Percentiles rank a stretch among this genome's conserved stretches.
These are phyloP conservation scores for Amphimallon solstitiale DNA, from an alignment of 2,888 invertebrate genomes.

Conservation along the genomic window DNA sequence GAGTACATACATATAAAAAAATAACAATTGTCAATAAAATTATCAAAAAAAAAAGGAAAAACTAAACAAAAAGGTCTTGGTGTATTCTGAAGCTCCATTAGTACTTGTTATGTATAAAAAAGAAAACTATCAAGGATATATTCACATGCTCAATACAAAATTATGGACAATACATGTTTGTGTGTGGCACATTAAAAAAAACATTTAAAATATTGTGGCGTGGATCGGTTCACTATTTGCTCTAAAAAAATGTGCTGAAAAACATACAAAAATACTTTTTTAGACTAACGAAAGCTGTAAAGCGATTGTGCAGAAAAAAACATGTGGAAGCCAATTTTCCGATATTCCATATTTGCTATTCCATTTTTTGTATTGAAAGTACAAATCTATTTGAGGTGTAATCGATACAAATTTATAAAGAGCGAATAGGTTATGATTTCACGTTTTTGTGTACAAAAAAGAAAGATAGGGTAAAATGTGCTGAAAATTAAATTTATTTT, in stretches of 20 bases:
- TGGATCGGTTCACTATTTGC: background rate
- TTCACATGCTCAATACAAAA: no score
- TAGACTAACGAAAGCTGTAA: background rate
- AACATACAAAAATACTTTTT: background rate
- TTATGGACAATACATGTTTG: background rate
- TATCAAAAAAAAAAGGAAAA: background rate
- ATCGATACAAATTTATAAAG: background rate
- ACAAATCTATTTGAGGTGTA: no score
- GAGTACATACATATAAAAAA: background rate
- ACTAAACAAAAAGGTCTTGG: no score
- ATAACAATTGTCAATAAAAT: background rate
- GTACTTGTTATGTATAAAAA: no score
- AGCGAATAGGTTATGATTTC: background rate
- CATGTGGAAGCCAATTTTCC: background rate
- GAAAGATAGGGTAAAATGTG: no score
- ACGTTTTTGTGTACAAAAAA: no score
- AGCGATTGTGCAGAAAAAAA: background rate
- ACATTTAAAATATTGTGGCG: background rate
- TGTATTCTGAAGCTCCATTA: no score
- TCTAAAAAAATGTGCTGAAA: slow-evolving; percentile 6
- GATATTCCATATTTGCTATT: background rate
- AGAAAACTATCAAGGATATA: no score
- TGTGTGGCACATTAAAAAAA: background rate
- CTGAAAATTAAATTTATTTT: no score
- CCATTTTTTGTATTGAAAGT: background rate